A percentile compares a stretch with the other conserved stretches of the same genome.
Evolutionary conservation across 2,888 invertebrate genomes (phyloP).

Genomic region (Campopleginae sp.): DNA sequence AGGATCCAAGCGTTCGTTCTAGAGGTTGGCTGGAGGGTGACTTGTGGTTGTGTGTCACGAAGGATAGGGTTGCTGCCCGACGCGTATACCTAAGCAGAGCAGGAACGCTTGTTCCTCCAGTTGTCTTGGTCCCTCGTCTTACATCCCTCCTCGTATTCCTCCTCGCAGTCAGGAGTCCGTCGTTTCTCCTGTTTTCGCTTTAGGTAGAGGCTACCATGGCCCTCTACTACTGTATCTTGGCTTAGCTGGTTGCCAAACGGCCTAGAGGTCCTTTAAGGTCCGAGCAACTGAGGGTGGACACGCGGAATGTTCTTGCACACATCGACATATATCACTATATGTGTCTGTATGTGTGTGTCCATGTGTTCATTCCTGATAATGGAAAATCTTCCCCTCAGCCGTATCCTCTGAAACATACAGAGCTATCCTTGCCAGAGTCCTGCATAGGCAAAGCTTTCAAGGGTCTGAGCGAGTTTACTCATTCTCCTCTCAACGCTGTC

Average conservation of each 20-base stretch:
- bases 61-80: constrained; percentile 80
- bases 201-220: constrained; percentile 43
- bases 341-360: neutral
- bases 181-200: constrained; percentile 45
- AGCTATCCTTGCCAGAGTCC: constrained; percentile 9
- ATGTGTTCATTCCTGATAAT: constrained; percentile 24
- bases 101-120: constrained; percentile 48
- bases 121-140: constrained; percentile 53
- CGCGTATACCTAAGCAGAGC: constrained; percentile 25
- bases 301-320: constrained; percentile 77
- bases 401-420: constrained; percentile 44
- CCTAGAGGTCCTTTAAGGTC: constrained; percentile 65
- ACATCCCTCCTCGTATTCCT: constrained; percentile 37
- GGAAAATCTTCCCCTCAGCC: constrained; percentile 26
- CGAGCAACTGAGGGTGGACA: constrained; percentile 72
- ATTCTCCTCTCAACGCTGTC: constrained; percentile 33
- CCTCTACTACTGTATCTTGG: constrained; percentile 8
- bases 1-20: constrained; percentile 60
- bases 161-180: constrained; percentile 38
- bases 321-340: neutral
- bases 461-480: constrained; percentile 13
- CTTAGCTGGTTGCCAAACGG: constrained; percentile 22
- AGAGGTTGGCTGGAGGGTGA: constrained; percentile 75
- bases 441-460: constrained; percentile 33
- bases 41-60: constrained; percentile 82